Conservation (phyloP, 2,888 invertebrate species). For the Dinocampus coccinellae region DNA sequence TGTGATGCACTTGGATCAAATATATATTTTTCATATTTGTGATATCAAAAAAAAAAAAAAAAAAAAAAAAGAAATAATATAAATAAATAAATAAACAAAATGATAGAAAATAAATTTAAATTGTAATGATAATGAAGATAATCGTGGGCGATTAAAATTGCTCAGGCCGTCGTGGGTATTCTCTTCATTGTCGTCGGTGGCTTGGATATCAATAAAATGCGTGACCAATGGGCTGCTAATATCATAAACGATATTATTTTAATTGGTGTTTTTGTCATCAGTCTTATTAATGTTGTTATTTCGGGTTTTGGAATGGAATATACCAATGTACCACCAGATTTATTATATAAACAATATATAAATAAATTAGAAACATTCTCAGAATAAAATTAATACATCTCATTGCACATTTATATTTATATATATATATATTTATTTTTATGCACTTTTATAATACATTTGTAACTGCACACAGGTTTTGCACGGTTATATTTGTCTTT, state of each 20-base stretch:
- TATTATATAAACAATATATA: conserved; percentile 26
- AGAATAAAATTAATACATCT: conserved; percentile 19
- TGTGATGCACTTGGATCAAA: conserved; percentile 50
- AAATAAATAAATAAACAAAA: too few relatives aligned
- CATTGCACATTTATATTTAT: conserved; percentile 5
- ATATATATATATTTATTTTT: neutral
- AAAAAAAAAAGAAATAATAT: conserved; percentile 6
- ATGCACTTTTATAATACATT: conserved; percentile 9
- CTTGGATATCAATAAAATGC: conserved; percentile 82
- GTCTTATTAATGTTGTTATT: conserved; percentile 84
- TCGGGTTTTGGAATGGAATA: conserved; percentile 89
- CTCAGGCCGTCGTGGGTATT: conserved; percentile 85
- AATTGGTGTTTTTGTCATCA: conserved; percentile 85
- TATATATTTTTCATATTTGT: neutral
- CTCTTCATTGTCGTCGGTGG: conserved; percentile 87
- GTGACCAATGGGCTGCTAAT: conserved; percentile 82
- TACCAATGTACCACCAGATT: conserved; percentile 74
- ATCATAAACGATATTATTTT: conserved; percentile 86
- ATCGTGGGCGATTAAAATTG: conserved; percentile 58
- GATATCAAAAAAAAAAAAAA: neutral
- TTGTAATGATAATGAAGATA: conserved; percentile 20
- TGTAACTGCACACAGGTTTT: conserved; percentile 69
- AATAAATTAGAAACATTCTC: conserved; percentile 37
- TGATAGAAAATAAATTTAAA: too few relatives aligned
- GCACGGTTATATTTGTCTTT: conserved; percentile 74